Evolutionary conservation across 2,797 vertebrate genomes (phyloP), one percentile per base, ranked within the genome.

Genomic region (Typhlichthys subterraneus): DNA sequence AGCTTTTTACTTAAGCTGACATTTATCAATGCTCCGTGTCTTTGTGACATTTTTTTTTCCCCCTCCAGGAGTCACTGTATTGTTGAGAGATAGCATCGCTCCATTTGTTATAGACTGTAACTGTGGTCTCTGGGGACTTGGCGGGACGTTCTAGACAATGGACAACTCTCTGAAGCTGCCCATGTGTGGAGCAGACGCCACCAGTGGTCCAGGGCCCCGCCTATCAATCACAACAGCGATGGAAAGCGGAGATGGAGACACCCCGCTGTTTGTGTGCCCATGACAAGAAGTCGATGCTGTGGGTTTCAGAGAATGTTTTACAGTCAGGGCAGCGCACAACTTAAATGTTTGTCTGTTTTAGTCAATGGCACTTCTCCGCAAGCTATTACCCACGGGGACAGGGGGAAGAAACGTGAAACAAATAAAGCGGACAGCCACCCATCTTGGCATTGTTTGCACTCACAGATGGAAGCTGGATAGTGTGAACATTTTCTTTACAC

Each of bases 271-370:
- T 92, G 89, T 89, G 83, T 83, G 78, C 75, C 77, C 64, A 1
- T 63, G 91, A 93, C 90, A 91, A 91, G 85, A 92, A 93, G 93
- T 93, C 91, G 63, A 93, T 93, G 83, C 61, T 17, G 59, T 69
- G 63, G 83, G 83, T 88, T 91, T 90, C 86, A 78, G 73, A 85
- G 81, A 87, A 88, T 90, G 83, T 90, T 94, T 93, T 89, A 90
- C 89, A 93, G 90, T 92, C 91, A 81, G 75, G 78, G 76, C 88
- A 79, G 81, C 82, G 69, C 84, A 86, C 75, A 47, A 83, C 84
- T 86, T 92, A 92, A 92, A 92, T 91, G 92, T 93, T 91, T 90
- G 88, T 92, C 89, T 90, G 84, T 92, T 93, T 91, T 91, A 92
- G 92, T 92, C 91, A 91, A 88, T 91, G 91, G 88, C 89, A 92